These are phyloP conservation scores for Gymnobelideus leadbeateri DNA, from an alignment of 2,113 vertebrate genomes.

Conservation along the genomic window DNA sequence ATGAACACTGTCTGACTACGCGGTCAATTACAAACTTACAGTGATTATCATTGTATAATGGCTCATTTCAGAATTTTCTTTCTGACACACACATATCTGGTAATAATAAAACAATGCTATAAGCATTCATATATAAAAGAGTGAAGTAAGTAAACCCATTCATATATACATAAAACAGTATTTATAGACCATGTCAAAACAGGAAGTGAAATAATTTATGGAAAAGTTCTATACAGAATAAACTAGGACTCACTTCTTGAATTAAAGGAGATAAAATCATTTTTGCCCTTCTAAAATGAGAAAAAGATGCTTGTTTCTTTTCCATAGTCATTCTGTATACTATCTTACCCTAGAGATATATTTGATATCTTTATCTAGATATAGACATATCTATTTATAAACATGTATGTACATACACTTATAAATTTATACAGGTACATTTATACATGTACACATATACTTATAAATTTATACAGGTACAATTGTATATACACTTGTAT, in stretches of 20 bases:
- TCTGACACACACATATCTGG: not conserved
- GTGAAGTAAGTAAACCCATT: no score
- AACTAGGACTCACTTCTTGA: not conserved
- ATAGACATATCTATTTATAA: not conserved
- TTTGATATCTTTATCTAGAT: not conserved
- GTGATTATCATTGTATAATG: not conserved
- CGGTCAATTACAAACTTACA: not conserved
- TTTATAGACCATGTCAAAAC: not conserved
- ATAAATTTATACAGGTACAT: no score
- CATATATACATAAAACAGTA: not conserved
- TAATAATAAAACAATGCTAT: not conserved
- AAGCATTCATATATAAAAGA: no score
- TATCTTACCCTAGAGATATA: not conserved
- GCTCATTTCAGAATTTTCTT: no score
- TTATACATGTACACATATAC: no score
- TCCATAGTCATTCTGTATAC: not conserved
- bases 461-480: no score
- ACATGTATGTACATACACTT: no score
- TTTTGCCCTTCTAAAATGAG: not conserved
- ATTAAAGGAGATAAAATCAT: not conserved
- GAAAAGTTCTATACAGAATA: not conserved
- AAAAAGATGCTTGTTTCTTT: not conserved
- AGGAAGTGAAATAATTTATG: not conserved
- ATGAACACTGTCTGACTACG: not conserved
- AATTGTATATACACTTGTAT: no score